Conservation (phyloP, 1,140 invertebrate species). For the Bombus vancouverensis region DNA sequence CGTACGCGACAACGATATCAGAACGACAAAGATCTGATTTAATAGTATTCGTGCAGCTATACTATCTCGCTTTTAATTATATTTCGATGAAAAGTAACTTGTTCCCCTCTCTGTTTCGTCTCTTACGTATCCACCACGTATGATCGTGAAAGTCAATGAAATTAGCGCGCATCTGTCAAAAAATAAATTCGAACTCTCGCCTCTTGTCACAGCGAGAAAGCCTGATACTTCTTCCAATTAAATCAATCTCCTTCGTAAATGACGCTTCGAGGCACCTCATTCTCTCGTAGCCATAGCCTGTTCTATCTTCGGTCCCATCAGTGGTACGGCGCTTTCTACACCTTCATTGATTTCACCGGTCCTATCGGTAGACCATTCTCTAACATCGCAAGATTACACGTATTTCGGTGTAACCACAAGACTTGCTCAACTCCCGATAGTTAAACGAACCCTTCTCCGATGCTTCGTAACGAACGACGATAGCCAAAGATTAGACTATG, state of each 20-base stretch:
- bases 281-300: slow-evolving; percentile 13
- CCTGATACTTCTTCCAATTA: slow-evolving; percentile 51
- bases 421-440: slow-evolving; percentile 41
- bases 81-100: no score
- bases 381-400: slow-evolving; percentile 58
- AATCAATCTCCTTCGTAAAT: slow-evolving; percentile 57
- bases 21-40: no score
- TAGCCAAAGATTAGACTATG: slow-evolving; percentile 10
- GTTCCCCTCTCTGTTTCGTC: no score
- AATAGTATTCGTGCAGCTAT: no score
- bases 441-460: slow-evolving; percentile 46
- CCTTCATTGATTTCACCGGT: slow-evolving; percentile 28
- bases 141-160: neutral
- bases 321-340: slow-evolving; percentile 18
- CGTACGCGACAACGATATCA: no score
- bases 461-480: slow-evolving; percentile 45
- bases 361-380: slow-evolving; percentile 35
- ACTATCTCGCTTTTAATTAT: no score
- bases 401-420: slow-evolving; percentile 48
- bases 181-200: neutral
- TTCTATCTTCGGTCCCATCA: slow-evolving; percentile 54
- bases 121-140: neutral
- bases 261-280: slow-evolving; percentile 57
- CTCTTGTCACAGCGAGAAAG: neutral
- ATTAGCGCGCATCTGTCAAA: neutral